Percentiles rank a stretch among this genome's conserved stretches.
phyloP scores from a whole-genome alignment of 2,113 vertebrate species.

The Circaetus cinerascens region DNA sequence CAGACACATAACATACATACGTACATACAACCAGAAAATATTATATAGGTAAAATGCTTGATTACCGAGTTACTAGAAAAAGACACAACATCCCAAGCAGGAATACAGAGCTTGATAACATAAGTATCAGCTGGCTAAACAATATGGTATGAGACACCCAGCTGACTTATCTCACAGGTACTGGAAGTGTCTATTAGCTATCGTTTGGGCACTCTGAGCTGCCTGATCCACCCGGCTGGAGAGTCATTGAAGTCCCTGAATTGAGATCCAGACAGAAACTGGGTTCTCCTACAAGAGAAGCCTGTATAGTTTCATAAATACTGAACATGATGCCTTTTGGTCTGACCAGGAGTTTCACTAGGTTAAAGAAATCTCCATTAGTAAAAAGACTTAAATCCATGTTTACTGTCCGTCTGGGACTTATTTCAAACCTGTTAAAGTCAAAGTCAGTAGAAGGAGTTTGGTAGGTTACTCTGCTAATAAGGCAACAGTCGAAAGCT shows the following conservation, averaged over 20 bases:
- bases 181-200: not conserved
- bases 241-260: not conserved
- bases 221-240: not conserved
- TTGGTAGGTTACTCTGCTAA: not conserved
- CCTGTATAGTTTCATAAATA: not conserved
- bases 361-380: not conserved
- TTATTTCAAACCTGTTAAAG: not conserved
- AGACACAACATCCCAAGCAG: not conserved
- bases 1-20: not conserved
- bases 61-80: rapidly evolving
- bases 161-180: not conserved
- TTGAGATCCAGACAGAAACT: not conserved
- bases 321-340: rapidly evolving
- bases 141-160: not conserved
- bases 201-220: too few species aligned
- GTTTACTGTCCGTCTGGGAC: not conserved
- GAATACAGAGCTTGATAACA: not conserved
- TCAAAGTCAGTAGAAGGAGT: not conserved
- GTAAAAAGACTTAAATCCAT: not conserved
- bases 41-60: not conserved
- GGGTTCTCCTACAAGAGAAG: not conserved
- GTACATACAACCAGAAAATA: not conserved
- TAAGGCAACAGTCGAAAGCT: not conserved
- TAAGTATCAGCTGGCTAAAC: not conserved
- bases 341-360: not conserved